Conservation (phyloP, 2,888 invertebrate species). For the Schizaphis graminum region DNA sequence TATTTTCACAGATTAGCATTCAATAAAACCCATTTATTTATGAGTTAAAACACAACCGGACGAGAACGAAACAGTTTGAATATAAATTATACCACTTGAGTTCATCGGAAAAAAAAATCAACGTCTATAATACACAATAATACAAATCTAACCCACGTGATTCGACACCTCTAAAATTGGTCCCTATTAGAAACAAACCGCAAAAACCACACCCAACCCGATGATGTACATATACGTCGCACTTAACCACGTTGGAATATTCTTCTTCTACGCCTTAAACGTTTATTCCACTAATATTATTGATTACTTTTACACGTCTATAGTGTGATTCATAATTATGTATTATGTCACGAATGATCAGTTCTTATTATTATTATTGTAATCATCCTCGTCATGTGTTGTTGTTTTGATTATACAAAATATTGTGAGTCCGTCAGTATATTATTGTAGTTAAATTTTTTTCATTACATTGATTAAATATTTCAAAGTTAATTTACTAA, state of each 20-base stretch:
- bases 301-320: constrained; percentile 19
- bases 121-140: background rate
- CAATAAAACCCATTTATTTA: constrained; percentile 46
- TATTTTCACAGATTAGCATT: constrained; percentile 48
- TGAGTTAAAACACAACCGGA: constrained; percentile 18
- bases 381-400: background rate
- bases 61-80: constrained; percentile 5
- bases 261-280: background rate
- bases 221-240: background rate
- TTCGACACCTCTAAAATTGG: constrained; percentile 37
- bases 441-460: background rate
- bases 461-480: background rate
- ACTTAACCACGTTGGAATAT: background rate
- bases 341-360: background rate
- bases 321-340: background rate
- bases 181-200: constrained; percentile 46
- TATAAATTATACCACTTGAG: constrained; percentile 43
- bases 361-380: background rate
- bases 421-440: background rate
- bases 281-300: constrained; percentile 27
- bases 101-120: constrained; percentile 29
- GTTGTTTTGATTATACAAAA: background rate
- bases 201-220: constrained; percentile 43
- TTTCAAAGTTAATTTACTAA: background rate
- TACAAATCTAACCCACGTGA: constrained; percentile 40